phyloP scores from a whole-genome alignment of 1,140 invertebrate species.

The Cephus cinctus region DNA sequence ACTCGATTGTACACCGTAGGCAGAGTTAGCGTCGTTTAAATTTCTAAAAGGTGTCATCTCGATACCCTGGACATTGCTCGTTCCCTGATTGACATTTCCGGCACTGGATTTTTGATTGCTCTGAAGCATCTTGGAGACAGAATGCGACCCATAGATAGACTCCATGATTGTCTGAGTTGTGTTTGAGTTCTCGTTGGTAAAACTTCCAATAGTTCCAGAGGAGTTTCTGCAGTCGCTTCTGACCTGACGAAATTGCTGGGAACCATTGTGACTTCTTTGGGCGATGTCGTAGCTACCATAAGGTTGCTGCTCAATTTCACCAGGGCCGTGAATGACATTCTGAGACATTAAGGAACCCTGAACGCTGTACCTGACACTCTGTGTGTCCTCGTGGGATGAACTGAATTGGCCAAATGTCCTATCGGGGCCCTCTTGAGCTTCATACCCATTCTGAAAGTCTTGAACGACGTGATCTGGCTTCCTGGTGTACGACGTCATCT shows the following conservation, averaged over 20 bases:
- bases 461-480: slow-evolving; percentile 17
- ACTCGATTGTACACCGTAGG: slow-evolving; percentile 16
- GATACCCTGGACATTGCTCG: slow-evolving; percentile 31
- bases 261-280: slow-evolving; percentile 15
- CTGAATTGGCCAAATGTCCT: background rate
- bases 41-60: slow-evolving; percentile 41
- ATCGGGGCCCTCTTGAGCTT: background rate
- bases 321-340: slow-evolving; percentile 16
- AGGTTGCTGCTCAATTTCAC: slow-evolving; percentile 18
- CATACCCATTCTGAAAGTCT: slow-evolving; percentile 23
- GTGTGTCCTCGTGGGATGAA: slow-evolving; percentile 8
- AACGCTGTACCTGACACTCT: slow-evolving; percentile 31
- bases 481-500: slow-evolving; percentile 32
- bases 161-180: slow-evolving; percentile 32
- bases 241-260: slow-evolving; percentile 18
- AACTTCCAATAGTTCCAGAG: background rate
- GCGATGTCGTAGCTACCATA: slow-evolving; percentile 38
- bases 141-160: slow-evolving; percentile 36
- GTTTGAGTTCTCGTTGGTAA: slow-evolving; percentile 24
- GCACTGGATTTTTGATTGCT: slow-evolving; percentile 27
- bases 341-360: slow-evolving; percentile 16
- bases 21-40: slow-evolving; percentile 5
- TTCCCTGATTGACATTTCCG: slow-evolving; percentile 24
- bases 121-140: slow-evolving; percentile 28
- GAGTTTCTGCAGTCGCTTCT: slow-evolving; percentile 28